Conservation (phyloP, 2,113 vertebrate genomes). For the Aramus guarauna region DNA sequence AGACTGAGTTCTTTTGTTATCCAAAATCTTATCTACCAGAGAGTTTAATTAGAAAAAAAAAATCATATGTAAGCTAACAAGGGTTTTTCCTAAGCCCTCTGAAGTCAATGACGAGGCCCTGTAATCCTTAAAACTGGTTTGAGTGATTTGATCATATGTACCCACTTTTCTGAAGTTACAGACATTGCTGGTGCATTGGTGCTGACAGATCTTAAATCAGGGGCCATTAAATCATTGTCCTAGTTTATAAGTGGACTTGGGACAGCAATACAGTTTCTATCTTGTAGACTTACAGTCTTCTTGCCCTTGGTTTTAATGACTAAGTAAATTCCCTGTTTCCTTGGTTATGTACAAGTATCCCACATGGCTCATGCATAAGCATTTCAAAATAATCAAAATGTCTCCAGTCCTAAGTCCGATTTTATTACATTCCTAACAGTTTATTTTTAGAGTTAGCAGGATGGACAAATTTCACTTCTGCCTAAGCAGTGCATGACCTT, state of each 20-base stretch:
- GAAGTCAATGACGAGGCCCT: neutral
- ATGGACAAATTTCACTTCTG: slow-evolving; percentile 44
- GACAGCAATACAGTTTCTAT: neutral
- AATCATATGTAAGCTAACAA: neutral
- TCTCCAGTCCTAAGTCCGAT: slow-evolving; percentile 1
- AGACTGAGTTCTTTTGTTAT: neutral
- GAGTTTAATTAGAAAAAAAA: neutral
- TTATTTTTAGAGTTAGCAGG: slow-evolving; percentile 22
- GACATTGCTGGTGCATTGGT: neutral
- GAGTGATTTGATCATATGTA: neutral
- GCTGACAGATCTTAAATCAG: neutral
- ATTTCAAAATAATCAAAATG: slow-evolving; percentile 3
- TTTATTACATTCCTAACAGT: slow-evolving; percentile 47
- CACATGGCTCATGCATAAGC: neutral
- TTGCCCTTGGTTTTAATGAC: neutral
- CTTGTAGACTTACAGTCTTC: neutral
- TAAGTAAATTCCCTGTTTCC: neutral
- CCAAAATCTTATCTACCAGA: neutral
- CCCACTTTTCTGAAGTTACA: neutral
- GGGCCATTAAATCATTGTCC: neutral
- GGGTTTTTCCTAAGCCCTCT: neutral
- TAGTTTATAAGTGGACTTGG: neutral
- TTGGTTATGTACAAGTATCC: neutral
- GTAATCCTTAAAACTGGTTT: neutral
- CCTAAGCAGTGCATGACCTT: slow-evolving; percentile 38